phyloP scores from a whole-genome alignment of 1,140 invertebrate species.

The Amphibalanus amphitrite region DNA sequence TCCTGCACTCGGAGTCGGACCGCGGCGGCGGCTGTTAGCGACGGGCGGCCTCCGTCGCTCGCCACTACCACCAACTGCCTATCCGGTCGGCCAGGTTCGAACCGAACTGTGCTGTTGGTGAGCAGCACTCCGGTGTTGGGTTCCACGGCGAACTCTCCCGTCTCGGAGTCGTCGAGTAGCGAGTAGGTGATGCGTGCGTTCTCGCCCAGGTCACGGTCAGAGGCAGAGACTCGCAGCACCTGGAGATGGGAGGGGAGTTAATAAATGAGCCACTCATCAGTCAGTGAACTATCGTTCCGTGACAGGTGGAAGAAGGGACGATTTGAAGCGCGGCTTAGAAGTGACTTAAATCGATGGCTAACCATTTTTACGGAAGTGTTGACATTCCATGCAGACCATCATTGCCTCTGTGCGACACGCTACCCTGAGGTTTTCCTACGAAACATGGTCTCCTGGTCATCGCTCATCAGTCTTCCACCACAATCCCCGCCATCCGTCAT shows the following conservation, averaged over 20 bases:
- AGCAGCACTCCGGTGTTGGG: slow-evolving; percentile 56
- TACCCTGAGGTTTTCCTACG: too few species aligned
- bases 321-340: too few species aligned
- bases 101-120: slow-evolving; percentile 54
- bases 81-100: slow-evolving; percentile 32
- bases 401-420: too few species aligned
- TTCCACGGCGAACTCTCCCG: slow-evolving; percentile 86
- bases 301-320: too few species aligned
- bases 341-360: neutral
- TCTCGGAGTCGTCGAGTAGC: slow-evolving; percentile 87
- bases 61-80: slow-evolving; percentile 50
- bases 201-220: slow-evolving; percentile 62
- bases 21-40: slow-evolving; percentile 43
- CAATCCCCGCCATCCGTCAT: neutral
- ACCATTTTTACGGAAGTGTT: neutral
- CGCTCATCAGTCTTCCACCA: too few species aligned
- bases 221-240: slow-evolving; percentile 56
- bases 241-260: slow-evolving; percentile 31
- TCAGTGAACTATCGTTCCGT: too few species aligned
- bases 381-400: too few species aligned
- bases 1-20: slow-evolving; percentile 46
- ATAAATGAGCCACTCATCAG: neutral
- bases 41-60: slow-evolving; percentile 54
- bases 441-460: too few species aligned
- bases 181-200: slow-evolving; percentile 82